Conservation (phyloP, 2,113 vertebrate species). For the Cygnus atratus region DNA sequence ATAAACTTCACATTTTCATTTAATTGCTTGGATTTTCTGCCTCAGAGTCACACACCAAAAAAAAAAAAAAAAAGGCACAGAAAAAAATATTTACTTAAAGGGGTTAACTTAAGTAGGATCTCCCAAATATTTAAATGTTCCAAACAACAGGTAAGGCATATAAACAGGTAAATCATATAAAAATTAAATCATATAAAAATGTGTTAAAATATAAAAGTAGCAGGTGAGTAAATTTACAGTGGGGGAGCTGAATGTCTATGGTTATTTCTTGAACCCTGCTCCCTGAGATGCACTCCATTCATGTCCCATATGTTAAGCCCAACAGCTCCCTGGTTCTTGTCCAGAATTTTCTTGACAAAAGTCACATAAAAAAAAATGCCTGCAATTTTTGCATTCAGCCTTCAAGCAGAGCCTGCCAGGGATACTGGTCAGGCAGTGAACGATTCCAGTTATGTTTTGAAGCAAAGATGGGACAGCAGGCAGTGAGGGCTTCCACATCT, state of each 20-base stretch:
- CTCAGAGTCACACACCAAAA: not conserved
- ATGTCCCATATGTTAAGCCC: not conserved
- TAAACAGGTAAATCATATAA: not conserved
- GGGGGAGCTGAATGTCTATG: not conserved
- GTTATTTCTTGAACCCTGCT: not conserved
- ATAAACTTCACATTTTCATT: constrained; percentile 7
- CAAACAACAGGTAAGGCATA: not conserved
- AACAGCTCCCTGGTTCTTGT: not conserved
- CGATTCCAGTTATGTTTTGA: not conserved
- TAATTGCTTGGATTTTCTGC: not conserved
- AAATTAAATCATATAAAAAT: not conserved
- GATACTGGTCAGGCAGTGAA: not conserved
- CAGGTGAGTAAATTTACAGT: not conserved
- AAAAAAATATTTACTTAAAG: not conserved
- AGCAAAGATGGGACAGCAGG: not conserved
- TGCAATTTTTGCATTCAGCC: not conserved
- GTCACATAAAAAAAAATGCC: not conserved
- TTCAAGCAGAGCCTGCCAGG: not conserved
- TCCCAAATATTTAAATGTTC: not conserved
- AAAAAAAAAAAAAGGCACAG: not conserved
- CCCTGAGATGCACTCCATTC: rapidly evolving
- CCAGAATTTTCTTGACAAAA: not conserved
- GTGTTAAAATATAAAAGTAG: not conserved
- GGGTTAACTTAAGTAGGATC: not conserved
- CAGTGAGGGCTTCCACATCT: not conserved